These are phyloP conservation scores for Campoplex nolae DNA, from an alignment of 2,888 invertebrate genomes.

Conservation along the genomic window DNA sequence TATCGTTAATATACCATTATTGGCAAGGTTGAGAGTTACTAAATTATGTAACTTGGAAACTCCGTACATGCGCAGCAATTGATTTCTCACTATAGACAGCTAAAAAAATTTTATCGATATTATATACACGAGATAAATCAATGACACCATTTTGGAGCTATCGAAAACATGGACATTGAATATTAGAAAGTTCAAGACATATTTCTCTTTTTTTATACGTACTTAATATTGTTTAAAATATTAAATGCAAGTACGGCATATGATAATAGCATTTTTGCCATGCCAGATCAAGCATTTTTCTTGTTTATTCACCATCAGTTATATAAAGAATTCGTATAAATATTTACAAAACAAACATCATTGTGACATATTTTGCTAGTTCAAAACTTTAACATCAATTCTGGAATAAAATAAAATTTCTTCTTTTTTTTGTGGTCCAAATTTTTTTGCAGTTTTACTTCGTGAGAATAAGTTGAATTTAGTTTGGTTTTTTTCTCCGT, in stretches of 20 bases:
- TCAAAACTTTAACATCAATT: too few relatives aligned
- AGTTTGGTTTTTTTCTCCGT: too few relatives aligned
- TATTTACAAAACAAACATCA: not conserved
- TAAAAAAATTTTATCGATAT: conserved; percentile 81
- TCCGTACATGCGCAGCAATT: conserved; percentile 94
- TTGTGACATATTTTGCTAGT: too few relatives aligned
- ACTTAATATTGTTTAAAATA: not conserved
- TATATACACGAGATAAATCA: not conserved
- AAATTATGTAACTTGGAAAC: conserved; percentile 92
- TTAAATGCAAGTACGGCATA: conserved; percentile 10
- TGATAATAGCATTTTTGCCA: not conserved
- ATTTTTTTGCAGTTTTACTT: too few relatives aligned
- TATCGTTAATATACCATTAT: conserved; percentile 95
- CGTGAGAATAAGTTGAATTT: too few relatives aligned
- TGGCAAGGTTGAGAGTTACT: conserved; percentile 92
- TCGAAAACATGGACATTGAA: not conserved
- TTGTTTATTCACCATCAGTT: not conserved
- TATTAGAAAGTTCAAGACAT: not conserved
- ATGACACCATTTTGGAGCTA: too few relatives aligned
- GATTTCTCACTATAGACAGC: conserved; percentile 94
- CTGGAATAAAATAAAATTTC: too few relatives aligned
- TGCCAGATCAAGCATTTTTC: not conserved
- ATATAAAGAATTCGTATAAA: not conserved
- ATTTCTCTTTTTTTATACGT: not conserved
- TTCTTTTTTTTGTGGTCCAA: too few relatives aligned